phyloP scores from a whole-genome alignment of 2,113 vertebrate species.

The Colius striatus region DNA sequence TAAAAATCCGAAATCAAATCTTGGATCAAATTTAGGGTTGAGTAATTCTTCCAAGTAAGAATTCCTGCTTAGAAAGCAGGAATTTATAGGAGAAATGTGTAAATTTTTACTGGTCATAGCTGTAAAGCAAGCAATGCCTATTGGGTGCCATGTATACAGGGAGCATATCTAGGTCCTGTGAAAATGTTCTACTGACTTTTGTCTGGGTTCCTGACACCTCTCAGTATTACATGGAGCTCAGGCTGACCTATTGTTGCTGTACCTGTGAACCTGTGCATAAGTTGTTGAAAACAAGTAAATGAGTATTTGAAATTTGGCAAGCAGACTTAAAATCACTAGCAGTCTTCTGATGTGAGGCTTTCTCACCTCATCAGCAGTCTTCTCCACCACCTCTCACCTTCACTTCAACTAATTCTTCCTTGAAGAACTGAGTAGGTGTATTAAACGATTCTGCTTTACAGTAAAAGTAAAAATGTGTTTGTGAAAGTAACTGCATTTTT shows the following conservation, averaged over 20 bases:
- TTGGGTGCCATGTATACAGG: neutral
- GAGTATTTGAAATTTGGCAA: neutral
- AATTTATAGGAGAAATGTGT: neutral
- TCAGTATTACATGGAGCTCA: neutral
- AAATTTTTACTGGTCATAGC: neutral
- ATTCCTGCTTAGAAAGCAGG: neutral
- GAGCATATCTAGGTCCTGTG: neutral
- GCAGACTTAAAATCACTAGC: neutral
- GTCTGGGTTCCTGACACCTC: neutral
- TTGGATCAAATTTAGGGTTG: neutral
- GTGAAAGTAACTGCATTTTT: neutral
- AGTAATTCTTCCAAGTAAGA: neutral
- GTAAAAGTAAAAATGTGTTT: neutral
- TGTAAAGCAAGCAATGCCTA: neutral
- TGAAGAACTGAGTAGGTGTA: neutral
- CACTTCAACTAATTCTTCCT: neutral
- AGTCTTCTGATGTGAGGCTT: neutral
- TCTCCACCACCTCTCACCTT: neutral
- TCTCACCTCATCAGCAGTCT: neutral
- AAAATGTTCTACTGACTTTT: neutral
- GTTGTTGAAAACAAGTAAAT: neutral
- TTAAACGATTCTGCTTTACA: neutral
- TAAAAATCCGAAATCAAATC: neutral
- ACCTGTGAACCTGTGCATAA: neutral
- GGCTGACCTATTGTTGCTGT: neutral